Base-by-base conservation (phyloP, 2,888 invertebrate species). In the Cerceris rybyensis region DNA sequence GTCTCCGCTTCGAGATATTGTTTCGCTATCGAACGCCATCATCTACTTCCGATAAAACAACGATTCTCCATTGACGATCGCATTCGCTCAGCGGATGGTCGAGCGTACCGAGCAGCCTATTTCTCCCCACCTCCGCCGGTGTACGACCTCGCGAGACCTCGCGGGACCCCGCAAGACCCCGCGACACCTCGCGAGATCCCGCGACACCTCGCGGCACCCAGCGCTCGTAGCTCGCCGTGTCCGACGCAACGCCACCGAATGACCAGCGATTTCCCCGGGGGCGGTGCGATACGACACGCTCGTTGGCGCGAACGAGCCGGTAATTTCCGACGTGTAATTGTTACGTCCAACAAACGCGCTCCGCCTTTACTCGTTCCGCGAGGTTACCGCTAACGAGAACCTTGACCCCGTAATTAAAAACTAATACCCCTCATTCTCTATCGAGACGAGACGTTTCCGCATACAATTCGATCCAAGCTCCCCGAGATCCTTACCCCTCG, bases 401-500 rank as follows among this genome's bases (percentile, higher is more conserved):
- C 74, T 80, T 84, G 75, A 85, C 57, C 71, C 13, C 39, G 70
- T 69, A 60, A 68, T 74, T 71, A 39, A 13, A 17, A 52, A 13
- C 39, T 71, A 70, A 81, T 81, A 58, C n/a, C 70, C 58, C 46
- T 77, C 61, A 81, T 81, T 74, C 73, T 9, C 5, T 43, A 11
- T 46, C 58, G 49, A 49, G 39, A 7, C 49, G 66, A 57, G 64
- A 78, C 70, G 13, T 66, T 63, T 72, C 65, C 67, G 66, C 49
- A 50, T 28, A 57, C 42, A 17, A 14, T 16, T 46, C 7, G 54
- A n/a, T 49, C 4, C 14, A 13, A 58, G 13, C 14, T 11, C 28
- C 52, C 46, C 42, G 11, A 46, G 46, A 46, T 8, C 46, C 1
- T 46, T 46, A 1, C 11, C 6, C 11, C 46, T 11, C 46, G 46